Evolutionary conservation across 2,113 vertebrate genomes (phyloP).

Genomic region (Balaeniceps rex): DNA sequence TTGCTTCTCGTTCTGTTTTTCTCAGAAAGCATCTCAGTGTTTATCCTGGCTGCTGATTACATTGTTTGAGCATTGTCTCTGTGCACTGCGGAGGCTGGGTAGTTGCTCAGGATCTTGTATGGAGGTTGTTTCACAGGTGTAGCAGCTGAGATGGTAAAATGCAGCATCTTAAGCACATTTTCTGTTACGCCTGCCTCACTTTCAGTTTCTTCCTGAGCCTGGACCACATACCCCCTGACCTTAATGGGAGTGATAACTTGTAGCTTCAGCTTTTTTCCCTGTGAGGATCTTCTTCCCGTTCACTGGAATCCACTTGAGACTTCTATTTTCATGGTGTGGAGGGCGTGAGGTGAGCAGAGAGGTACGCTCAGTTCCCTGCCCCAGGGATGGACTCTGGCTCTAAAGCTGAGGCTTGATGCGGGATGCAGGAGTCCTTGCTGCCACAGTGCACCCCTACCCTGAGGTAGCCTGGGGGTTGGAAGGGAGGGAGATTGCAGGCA

Average conservation of each 20-base stretch:
- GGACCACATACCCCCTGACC: background rate
- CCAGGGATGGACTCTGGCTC: fast-evolving
- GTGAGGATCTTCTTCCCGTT: background rate
- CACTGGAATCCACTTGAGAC: background rate
- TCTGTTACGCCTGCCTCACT: background rate
- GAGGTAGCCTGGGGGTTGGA: background rate
- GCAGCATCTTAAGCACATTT: background rate
- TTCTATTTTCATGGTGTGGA: background rate
- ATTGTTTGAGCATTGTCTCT: background rate
- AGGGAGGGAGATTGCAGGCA: background rate
- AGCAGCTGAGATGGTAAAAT: background rate
- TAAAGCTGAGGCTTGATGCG: background rate
- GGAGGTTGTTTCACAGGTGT: background rate
- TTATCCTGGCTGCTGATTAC: background rate
- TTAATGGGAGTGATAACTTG: background rate
- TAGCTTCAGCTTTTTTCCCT: background rate
- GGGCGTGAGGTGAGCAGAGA: background rate
- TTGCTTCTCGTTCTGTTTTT: background rate
- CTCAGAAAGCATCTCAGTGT: background rate
- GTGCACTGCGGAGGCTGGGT: background rate
- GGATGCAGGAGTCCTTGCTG: background rate
- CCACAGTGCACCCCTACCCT: background rate
- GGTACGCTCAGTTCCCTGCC: fast-evolving
- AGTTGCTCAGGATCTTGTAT: background rate
- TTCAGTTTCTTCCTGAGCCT: background rate